A percentile compares a stretch with the other conserved stretches of the same genome.
Evolutionary conservation across 2,888 invertebrate genomes (phyloP).

Genomic region (Acanthosepion pharaonis): DNA sequence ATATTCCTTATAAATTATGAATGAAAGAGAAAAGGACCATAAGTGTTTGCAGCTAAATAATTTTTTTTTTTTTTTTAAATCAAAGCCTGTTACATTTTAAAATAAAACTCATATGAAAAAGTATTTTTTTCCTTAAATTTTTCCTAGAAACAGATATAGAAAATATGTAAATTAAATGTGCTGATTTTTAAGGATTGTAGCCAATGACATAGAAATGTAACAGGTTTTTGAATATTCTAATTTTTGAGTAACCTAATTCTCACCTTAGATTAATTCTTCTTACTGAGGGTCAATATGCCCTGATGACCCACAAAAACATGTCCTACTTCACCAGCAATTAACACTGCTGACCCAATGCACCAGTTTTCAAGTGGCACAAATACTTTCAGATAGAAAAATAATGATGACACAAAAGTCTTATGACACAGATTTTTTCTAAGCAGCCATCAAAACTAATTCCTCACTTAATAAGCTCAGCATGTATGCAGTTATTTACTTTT

Average conservation of each 20-base stretch:
- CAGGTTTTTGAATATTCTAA: background rate
- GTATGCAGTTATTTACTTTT: background rate
- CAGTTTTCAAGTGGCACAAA: conserved; percentile 9
- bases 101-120: too few relatives aligned
- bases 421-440: conserved; percentile 1
- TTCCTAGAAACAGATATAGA: too few relatives aligned
- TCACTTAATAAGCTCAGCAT: background rate
- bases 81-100: too few relatives aligned
- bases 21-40: too few relatives aligned
- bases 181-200: background rate
- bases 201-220: background rate
- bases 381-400: conserved; percentile 25
- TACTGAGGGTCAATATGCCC: conserved; percentile 9
- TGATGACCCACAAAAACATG: background rate
- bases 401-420: background rate
- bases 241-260: background rate
- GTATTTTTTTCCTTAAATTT: too few relatives aligned
- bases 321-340: conserved; percentile 8
- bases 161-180: too few relatives aligned
- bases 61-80: too few relatives aligned
- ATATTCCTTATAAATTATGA: too few relatives aligned
- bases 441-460: background rate
- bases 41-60: too few relatives aligned
- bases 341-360: conserved; percentile 9
- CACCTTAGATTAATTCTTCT: background rate